These are phyloP conservation scores for Shinisaurus crocodilurus DNA, from an alignment of 2,113 vertebrate species.

Conservation along the genomic window DNA sequence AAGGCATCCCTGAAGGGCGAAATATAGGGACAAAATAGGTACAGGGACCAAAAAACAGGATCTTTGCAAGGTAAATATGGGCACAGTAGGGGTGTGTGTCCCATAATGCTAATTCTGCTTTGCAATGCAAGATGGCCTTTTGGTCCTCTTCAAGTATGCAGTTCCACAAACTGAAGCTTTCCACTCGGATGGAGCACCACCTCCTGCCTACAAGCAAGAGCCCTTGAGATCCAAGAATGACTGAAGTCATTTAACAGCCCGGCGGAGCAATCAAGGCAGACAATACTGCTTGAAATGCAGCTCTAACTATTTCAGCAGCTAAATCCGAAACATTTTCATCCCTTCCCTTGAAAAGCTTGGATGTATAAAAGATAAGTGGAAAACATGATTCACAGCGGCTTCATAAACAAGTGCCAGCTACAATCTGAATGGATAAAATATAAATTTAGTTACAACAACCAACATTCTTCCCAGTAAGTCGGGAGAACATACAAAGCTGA, in stretches of 20 bases:
- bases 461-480: fast-evolving
- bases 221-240: not conserved
- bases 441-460: not conserved
- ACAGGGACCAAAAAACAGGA: not conserved
- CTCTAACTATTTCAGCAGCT: not conserved
- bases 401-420: conserved; percentile 27
- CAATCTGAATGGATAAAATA: conserved; percentile 10
- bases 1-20: not conserved
- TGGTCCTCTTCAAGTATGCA: not conserved
- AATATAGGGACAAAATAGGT: not conserved
- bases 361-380: not conserved
- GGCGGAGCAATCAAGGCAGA: not conserved
- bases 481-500: not conserved
- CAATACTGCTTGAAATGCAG: not conserved
- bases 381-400: conserved; percentile 29
- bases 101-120: no score
- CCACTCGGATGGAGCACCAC: not conserved
- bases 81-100: no score
- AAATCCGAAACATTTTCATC: not conserved
- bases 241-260: not conserved
- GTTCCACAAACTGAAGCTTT: not conserved
- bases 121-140: not conserved
- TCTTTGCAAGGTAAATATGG: not conserved
- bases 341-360: not conserved
- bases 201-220: not conserved